These are phyloP conservation scores for Dinoponera quadriceps DNA, from an alignment of 1,140 invertebrate species.

Conservation along the genomic window DNA sequence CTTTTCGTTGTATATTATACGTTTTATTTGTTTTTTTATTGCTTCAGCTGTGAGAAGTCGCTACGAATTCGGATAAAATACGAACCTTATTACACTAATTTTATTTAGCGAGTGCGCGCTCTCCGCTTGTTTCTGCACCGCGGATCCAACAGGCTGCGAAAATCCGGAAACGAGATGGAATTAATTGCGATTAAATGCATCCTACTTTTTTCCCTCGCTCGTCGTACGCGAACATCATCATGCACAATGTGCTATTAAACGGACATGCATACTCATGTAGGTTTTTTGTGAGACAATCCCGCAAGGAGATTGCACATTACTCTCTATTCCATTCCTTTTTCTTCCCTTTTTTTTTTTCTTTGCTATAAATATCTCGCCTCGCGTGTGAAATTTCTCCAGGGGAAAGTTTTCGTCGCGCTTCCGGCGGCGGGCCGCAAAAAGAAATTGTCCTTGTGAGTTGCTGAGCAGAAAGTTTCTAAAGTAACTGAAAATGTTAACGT, in stretches of 20 bases:
- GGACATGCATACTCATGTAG: background rate
- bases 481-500: background rate
- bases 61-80: too few relatives aligned
- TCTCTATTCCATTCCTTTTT: too few relatives aligned
- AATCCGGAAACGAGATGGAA: too few relatives aligned
- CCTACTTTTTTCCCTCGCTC: background rate
- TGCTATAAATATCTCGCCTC: background rate
- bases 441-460: background rate
- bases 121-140: too few relatives aligned
- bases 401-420: background rate
- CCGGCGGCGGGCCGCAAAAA: background rate
- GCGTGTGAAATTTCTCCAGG: background rate
- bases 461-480: conserved; percentile 1
- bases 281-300: background rate
- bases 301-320: background rate
- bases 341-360: background rate
- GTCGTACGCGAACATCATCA: background rate
- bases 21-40: too few relatives aligned
- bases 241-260: conserved; percentile 5
- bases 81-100: too few relatives aligned
- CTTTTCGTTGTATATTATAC: too few relatives aligned
- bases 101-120: too few relatives aligned
- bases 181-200: background rate
- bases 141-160: too few relatives aligned
- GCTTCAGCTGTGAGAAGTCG: too few relatives aligned